A percentile compares a stretch with the other conserved stretches of the same genome.
phyloP scores from a whole-genome alignment of 2,797 vertebrate genomes.

The Oceanodroma leucorhoa region DNA sequence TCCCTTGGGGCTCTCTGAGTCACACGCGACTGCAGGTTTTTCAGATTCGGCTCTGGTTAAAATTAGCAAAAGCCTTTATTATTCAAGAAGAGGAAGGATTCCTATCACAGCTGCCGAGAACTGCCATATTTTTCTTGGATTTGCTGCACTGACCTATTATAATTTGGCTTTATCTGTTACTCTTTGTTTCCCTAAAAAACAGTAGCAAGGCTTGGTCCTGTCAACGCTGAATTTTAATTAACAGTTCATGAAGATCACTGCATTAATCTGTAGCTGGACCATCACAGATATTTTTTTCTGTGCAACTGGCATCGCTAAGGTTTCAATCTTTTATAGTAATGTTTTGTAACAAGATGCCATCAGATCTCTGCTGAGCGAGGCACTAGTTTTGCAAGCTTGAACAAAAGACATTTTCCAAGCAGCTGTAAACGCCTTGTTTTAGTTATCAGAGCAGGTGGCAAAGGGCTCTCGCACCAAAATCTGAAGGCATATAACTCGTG shows the following conservation, averaged over 20 bases:
- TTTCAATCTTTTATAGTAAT: neutral
- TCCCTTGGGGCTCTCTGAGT: conserved; percentile 85
- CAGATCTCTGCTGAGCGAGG: neutral
- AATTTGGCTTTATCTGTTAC: conserved; percentile 52
- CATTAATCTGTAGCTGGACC: conserved; percentile 21
- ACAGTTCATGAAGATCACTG: conserved; percentile 10
- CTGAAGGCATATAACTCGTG: neutral
- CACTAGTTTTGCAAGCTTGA: neutral
- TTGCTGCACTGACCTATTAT: conserved; percentile 34
- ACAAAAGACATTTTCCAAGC: neutral
- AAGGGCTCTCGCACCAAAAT: neutral
- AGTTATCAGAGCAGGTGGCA: neutral
- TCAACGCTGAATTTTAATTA: conserved; percentile 41
- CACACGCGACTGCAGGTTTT: conserved; percentile 77
- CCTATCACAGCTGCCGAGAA: conserved; percentile 61
- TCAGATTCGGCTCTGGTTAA: conserved; percentile 82
- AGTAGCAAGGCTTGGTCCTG: conserved; percentile 9
- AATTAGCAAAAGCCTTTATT: conserved; percentile 83
- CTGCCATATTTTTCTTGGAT: conserved; percentile 60
- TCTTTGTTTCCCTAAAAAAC: conserved; percentile 56
- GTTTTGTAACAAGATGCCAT: neutral
- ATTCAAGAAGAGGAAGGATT: conserved; percentile 68
- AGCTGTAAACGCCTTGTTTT: neutral
- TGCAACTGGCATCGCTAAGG: neutral
- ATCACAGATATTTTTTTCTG: neutral